phyloP scores from a whole-genome alignment of 2,888 invertebrate species.

The Drosophila subquinaria region DNA sequence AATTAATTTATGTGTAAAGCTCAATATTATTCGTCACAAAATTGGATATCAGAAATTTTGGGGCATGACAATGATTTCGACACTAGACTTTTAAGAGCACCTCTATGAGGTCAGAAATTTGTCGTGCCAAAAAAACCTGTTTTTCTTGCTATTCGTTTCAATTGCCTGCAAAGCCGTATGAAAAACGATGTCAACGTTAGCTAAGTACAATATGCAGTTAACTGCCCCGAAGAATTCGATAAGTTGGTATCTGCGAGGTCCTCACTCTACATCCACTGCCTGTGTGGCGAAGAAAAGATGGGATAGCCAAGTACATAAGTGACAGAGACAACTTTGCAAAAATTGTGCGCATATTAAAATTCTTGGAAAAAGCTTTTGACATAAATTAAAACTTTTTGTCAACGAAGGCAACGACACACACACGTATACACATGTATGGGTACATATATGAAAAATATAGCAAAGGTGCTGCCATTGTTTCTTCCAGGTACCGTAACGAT shows the following conservation, averaged over 20 bases:
- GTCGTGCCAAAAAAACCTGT: background rate
- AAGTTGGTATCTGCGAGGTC: constrained; percentile 34
- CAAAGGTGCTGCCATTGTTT: constrained; percentile 27
- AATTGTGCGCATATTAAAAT: constrained; percentile 84
- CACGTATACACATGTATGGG: constrained; percentile 9
- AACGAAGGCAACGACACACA: constrained; percentile 46
- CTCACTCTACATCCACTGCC: background rate
- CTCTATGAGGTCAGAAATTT: background rate
- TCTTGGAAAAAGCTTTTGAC: constrained; percentile 85
- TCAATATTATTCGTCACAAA: too few species aligned
- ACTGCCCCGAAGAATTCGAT: constrained; percentile 56
- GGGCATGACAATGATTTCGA: too few species aligned
- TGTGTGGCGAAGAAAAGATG: constrained; percentile 10
- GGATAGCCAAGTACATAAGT: constrained; percentile 48
- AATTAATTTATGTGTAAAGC: too few species aligned
- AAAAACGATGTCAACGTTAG: constrained; percentile 13
- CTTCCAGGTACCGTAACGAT: too few species aligned
- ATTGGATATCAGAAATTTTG: too few species aligned
- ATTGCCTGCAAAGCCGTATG: background rate
- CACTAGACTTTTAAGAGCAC: too few species aligned
- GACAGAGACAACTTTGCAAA: constrained; percentile 71
- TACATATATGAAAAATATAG: constrained; percentile 7
- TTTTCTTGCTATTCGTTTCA: background rate
- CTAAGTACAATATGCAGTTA: constrained; percentile 13
- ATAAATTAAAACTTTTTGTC: constrained; percentile 85